Base-by-base conservation (phyloP, 2,113 vertebrate species). In the Condylura cristata region DNA sequence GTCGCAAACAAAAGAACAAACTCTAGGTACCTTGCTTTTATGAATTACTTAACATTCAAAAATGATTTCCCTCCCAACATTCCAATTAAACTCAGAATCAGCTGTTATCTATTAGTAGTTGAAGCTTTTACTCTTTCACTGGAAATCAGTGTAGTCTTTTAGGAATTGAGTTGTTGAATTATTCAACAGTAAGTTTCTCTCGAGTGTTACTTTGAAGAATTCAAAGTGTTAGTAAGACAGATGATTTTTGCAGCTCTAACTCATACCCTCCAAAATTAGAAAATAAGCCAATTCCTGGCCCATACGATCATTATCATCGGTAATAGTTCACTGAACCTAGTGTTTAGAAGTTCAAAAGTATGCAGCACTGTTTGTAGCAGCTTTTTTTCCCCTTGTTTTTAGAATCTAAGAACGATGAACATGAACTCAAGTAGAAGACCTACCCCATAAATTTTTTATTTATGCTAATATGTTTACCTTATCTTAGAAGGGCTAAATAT, bases 131-230 rank as follows among this genome's bases (percentile, higher is more conserved):
- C 0, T 70, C 37, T 80, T 83, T 74, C 63, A 75, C 34, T 83
- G 30, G 6, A 90, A 90, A 60, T 95, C 39, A n/a, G 14, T 56
- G 4, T 30, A 61, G 32, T 56, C 58, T 22, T 93, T 93, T 46
- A 86, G 82, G 53, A 79, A 96, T 86, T 75, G 92, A 63, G 16
- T 68, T 75, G 24, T 74, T 93, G 48, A 82, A 79, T 94, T 90
- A 79, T 82, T 96, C 83, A 96, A 37, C 24, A 75, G 26, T 56
- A 95, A 53, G 17, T 70, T 86, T 86, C 34, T 71, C 58, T 92
- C 70, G 61, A 96, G 37, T 2, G 10, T 93, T 76, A 75, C 37
- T 89, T 86, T 93, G 78, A 89, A 91, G 44, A 95, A 70, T 58
- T 46, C 79, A 86, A 95, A 92, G 26, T 75, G 18, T 60, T 44